Conservation (phyloP, 2,797 vertebrate species). For the Melanotaenia maccullochi region DNA sequence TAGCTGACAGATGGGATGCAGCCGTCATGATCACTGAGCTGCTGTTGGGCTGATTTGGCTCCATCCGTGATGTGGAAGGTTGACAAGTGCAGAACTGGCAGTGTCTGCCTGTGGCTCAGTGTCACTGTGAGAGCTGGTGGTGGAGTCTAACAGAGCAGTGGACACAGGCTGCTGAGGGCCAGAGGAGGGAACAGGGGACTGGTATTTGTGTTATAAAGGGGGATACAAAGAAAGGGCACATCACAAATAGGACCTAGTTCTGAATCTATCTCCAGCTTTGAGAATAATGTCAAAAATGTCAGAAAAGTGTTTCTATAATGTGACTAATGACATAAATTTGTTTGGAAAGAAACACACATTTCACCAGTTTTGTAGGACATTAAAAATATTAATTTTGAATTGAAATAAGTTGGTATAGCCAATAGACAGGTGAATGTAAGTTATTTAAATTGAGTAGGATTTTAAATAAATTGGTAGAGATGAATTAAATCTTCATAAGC, state of each 20-base stretch:
- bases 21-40: slow-evolving; percentile 26
- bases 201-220: slow-evolving; percentile 41
- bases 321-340: neutral
- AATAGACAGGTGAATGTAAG: too few species aligned
- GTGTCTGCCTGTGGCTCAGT: slow-evolving; percentile 24
- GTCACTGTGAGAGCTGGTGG: slow-evolving; percentile 23
- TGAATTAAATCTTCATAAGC: too few species aligned
- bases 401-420: too few species aligned
- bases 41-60: slow-evolving; percentile 28
- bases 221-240: slow-evolving; percentile 20
- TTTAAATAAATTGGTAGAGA: too few species aligned
- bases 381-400: too few species aligned
- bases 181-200: slow-evolving; percentile 34
- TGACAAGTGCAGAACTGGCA: slow-evolving; percentile 56
- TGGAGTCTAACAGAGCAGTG: slow-evolving; percentile 31
- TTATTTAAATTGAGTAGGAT: too few species aligned
- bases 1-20: slow-evolving; percentile 13
- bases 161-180: slow-evolving; percentile 41
- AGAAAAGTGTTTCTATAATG: neutral
- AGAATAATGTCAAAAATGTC: slow-evolving; percentile 3
- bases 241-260: neutral
- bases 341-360: neutral
- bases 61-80: slow-evolving; percentile 18
- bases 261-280: slow-evolving; percentile 11
- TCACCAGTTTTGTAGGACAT: too few species aligned